Conservation (phyloP, 2,888 invertebrate species). For the Agonopterix arenella region DNA sequence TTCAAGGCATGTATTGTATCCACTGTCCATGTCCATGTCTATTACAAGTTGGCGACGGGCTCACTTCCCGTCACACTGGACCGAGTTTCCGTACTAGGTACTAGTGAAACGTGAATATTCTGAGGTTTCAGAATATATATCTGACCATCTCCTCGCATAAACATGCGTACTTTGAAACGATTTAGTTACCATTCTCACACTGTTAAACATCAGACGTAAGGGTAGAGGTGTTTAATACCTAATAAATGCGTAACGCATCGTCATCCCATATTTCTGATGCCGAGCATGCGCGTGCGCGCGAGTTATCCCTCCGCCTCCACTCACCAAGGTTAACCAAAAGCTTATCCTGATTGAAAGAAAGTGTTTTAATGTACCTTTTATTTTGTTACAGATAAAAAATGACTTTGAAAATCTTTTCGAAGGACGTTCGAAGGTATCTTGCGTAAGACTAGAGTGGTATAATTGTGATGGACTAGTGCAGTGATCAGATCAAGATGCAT, state of each 20-base stretch:
- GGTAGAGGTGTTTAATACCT: slow-evolving; percentile 11
- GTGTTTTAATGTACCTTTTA: neutral
- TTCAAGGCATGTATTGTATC: too few species aligned
- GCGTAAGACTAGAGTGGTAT: neutral
- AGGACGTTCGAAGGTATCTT: neutral
- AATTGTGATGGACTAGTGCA: slow-evolving; percentile 24
- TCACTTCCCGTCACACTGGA: too few species aligned
- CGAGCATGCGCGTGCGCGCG: slow-evolving; percentile 19
- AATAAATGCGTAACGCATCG: slow-evolving; percentile 23
- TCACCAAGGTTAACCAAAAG: slow-evolving; percentile 14
- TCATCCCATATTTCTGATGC: slow-evolving; percentile 25
- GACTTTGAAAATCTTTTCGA: neutral
- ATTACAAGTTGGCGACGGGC: too few species aligned
- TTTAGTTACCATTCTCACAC: too few species aligned
- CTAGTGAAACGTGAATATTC: too few species aligned
- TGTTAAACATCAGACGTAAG: too few species aligned
- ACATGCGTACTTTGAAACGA: too few species aligned
- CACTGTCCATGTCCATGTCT: too few species aligned
- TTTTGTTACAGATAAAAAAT: slow-evolving; percentile 17
- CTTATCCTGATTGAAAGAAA: neutral
- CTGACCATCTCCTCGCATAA: too few species aligned
- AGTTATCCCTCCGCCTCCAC: slow-evolving; percentile 12
- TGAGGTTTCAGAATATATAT: too few species aligned
- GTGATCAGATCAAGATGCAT: slow-evolving; percentile 45
- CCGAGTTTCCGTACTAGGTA: too few species aligned